Base-by-base conservation (phyloP, 2,797 vertebrate species). In the Esox lucius region DNA sequence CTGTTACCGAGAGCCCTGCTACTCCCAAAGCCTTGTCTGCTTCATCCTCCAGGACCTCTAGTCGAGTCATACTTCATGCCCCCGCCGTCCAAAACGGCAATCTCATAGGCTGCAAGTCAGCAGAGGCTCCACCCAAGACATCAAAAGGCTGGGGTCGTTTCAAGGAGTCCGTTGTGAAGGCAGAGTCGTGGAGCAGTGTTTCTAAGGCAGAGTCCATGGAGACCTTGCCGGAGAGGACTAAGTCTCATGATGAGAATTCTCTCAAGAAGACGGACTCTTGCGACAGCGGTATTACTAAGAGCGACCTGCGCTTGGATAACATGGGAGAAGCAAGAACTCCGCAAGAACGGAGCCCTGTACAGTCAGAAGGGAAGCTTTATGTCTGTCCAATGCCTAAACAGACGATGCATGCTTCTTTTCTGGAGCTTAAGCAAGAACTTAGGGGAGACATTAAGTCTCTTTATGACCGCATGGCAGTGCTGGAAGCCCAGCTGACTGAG, bases 211-310 rank as follows among this genome's bases (percentile, higher is more conserved):
- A 88, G 31, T 88, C 87, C 0, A 87, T 88, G 87, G 87, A 88
- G 75, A 96, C 94, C 22, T 77, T 66, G 4, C 64, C 64, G 5
- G 64, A 66, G 13, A 31, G 64, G 31, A 31, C 92, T 0, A 93
- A 92, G 78, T 91, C 79, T 0, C 85, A 79, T 0, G 91, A 91
- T 16, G 96, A 96, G 84, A 93, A 91, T 74, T 94, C 95, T 0
- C 90, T 99, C 75, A 98, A 98, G 94, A 99, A 99, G 92, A 99
- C 98, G 0, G 98, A 99, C 91, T 99, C 98, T 0, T 99, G 97
- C 16, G 98, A 99, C 80, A 99, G 98, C 0, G 98, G 98, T 70
- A 99, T 99, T 87, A 99, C 98, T 81, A 98, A 98, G 89, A 99
- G 98, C 15, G 98, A 99, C 91, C 90, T 99, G 87, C 96, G 97